These are phyloP conservation scores for Tachina grossa DNA, from an alignment of 2,888 invertebrate genomes.

Conservation along the genomic window DNA sequence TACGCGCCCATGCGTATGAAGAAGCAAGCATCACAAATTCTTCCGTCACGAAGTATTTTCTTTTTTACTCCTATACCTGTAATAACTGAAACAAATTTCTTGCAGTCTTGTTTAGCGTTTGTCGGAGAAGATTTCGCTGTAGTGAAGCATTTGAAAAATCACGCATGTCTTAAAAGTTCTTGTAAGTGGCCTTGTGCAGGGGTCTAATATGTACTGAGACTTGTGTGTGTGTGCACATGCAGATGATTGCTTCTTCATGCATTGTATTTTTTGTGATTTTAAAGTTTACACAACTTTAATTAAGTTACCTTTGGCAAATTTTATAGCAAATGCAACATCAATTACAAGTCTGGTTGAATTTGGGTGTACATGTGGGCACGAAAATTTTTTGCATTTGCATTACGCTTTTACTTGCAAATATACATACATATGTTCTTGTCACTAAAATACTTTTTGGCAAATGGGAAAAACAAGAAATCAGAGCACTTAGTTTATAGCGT, in stretches of 20 bases:
- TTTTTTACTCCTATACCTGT: too few species aligned
- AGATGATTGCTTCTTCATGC: not conserved
- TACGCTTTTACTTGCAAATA: conserved; percentile 3
- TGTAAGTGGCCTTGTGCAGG: too few species aligned
- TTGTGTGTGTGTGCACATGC: not conserved
- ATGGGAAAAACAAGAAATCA: not conserved
- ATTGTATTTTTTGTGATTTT: conserved; percentile 61
- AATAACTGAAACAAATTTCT: too few species aligned
- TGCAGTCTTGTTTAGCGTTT: too few species aligned
- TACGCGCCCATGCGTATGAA: too few species aligned
- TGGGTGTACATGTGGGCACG: conserved; percentile 44
- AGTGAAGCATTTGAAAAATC: too few species aligned
- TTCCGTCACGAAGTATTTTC: too few species aligned
- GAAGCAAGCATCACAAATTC: too few species aligned
- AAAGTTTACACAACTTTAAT: conserved; percentile 71
- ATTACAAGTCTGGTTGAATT: conserved; percentile 67
- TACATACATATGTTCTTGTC: conserved; percentile 15
- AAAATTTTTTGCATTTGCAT: conserved; percentile 6
- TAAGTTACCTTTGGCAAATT: conserved; percentile 71
- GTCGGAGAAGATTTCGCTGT: too few species aligned
- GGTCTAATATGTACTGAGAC: not conserved
- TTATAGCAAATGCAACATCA: conserved; percentile 68
- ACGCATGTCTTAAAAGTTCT: too few species aligned
- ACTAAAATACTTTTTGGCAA: not conserved
- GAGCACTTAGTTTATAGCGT: not conserved